A percentile compares a stretch with the other conserved stretches of the same genome.
Evolutionary conservation across 2,797 vertebrate genomes (phyloP).

Genomic region (Corythornis leucogaster): DNA sequence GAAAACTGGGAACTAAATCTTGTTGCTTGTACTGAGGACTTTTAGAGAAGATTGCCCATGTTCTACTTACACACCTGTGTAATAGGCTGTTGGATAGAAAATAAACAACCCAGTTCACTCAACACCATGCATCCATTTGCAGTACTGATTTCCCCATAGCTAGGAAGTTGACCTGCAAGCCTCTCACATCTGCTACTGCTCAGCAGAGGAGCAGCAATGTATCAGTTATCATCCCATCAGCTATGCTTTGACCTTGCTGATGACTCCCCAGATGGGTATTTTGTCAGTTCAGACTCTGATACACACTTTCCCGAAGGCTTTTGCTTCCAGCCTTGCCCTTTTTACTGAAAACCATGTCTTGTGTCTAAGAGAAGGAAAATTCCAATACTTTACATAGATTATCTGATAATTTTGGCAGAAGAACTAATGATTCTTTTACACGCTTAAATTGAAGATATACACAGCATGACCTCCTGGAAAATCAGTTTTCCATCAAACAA

Average conservation of each 20-base stretch:
- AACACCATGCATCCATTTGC: background rate
- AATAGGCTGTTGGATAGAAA: background rate
- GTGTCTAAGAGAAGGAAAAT: background rate
- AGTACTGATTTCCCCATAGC: background rate
- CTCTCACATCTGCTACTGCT: background rate
- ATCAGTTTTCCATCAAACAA: background rate
- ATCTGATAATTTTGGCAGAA: background rate
- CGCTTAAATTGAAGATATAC: background rate
- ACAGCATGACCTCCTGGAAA: background rate
- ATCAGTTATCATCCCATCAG: background rate
- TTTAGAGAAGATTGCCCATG: rapidly evolving
- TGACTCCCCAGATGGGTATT: background rate
- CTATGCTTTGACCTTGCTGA: background rate
- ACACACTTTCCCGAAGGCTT: background rate
- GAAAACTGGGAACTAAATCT: background rate
- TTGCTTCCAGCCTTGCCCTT: background rate
- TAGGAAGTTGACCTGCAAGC: background rate
- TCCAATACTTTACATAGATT: background rate
- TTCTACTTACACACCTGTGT: background rate
- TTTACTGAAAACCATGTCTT: background rate
- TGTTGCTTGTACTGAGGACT: background rate
- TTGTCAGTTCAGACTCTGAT: background rate
- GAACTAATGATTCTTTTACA: background rate
- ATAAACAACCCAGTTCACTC: background rate
- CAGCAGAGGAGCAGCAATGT: background rate